These are phyloP conservation scores for Aphrophora alni DNA, from an alignment of 2,888 invertebrate species.

Conservation along the genomic window DNA sequence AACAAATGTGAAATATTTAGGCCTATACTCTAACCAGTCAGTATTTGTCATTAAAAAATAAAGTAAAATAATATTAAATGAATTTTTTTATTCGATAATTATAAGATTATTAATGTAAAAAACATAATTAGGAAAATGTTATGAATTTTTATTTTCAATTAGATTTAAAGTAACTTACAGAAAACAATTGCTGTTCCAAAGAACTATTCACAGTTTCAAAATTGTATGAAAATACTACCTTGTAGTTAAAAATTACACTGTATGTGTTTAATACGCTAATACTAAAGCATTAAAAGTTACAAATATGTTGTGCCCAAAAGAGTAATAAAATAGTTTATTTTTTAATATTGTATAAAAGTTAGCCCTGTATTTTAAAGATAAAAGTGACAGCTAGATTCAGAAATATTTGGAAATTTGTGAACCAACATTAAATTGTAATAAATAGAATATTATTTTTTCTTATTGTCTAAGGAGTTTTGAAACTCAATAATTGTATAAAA, in stretches of 20 bases:
- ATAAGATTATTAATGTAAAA: no score
- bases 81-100: no score
- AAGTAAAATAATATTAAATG: neutral
- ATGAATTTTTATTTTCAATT: neutral
- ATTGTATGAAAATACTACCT: constrained; percentile 12
- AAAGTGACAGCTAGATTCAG: neutral
- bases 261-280: constrained; percentile 11
- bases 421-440: constrained; percentile 2
- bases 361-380: constrained; percentile 35
- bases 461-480: constrained; percentile 29
- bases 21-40: no score
- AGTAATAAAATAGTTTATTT: constrained; percentile 37
- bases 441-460: constrained; percentile 14
- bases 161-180: neutral
- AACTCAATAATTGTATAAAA: constrained; percentile 6
- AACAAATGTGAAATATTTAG: no score
- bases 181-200: neutral
- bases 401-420: neutral
- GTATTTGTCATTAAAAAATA: neutral
- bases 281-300: constrained; percentile 34
- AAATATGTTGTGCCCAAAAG: constrained; percentile 37
- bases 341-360: constrained; percentile 31
- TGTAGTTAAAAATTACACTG: constrained; percentile 13
- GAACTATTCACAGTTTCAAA: neutral
- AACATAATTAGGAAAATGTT: neutral